These are phyloP conservation scores for Pterois miles DNA, from an alignment of 2,797 vertebrate species.

Conservation along the genomic window DNA sequence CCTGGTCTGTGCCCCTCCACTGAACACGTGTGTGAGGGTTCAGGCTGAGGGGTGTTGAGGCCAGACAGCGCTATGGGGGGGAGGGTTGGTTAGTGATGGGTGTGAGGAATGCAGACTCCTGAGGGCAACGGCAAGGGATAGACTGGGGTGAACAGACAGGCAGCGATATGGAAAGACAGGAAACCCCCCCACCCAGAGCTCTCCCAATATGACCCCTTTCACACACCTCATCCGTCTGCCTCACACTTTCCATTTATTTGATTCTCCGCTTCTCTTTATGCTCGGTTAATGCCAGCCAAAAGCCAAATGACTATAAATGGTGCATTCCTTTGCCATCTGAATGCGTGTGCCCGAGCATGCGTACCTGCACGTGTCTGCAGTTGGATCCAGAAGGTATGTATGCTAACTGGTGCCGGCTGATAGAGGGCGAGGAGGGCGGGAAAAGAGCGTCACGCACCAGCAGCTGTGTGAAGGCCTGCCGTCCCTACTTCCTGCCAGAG, in stretches of 20 bases:
- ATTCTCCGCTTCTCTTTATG: constrained; percentile 32
- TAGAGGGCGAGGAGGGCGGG: constrained; percentile 8
- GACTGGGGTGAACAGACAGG: constrained; percentile 61
- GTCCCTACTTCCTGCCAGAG: constrained; percentile 64
- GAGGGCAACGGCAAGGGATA: constrained; percentile 50
- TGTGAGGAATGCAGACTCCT: constrained; percentile 65
- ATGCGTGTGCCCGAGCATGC: constrained; percentile 6
- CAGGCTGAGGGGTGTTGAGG: constrained; percentile 39
- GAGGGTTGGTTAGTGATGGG: constrained; percentile 15
- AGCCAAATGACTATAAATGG: constrained; percentile 61
- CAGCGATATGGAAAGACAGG: constrained; percentile 73
- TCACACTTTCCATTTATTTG: constrained; percentile 54
- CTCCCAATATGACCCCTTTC: constrained; percentile 54
- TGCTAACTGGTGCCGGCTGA: not conserved
- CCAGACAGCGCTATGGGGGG: constrained; percentile 37
- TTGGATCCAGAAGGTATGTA: constrained; percentile 10
- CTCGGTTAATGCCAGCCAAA: constrained; percentile 50
- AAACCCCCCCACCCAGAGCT: constrained; percentile 43
- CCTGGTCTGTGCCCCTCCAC: constrained; percentile 54
- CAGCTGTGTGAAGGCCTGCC: constrained; percentile 58
- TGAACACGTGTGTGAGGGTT: constrained; percentile 69
- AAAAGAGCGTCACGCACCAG: constrained; percentile 62
- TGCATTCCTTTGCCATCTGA: constrained; percentile 41
- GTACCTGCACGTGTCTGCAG: constrained; percentile 20
- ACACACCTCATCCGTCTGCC: constrained; percentile 55